Base-by-base conservation (phyloP, 2,888 invertebrate species). In the Thymelicus sylvestris region DNA sequence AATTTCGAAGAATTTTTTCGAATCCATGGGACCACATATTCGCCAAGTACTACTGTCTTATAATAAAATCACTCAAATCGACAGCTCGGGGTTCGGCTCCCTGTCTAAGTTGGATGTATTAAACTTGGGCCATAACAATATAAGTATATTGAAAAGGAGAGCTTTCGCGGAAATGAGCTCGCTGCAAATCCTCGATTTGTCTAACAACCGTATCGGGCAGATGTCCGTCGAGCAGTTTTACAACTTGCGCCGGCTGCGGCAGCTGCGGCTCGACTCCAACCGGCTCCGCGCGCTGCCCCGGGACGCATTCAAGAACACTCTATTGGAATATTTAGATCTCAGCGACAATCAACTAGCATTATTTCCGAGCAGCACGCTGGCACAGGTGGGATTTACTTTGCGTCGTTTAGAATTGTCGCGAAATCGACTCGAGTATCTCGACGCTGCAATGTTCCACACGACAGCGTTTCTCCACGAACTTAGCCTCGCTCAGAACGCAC, bases 381-480 rank as follows among this genome's bases (percentile, higher is more conserved):
- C 95, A 2, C 96, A 96, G 81, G 95, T 97, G 1, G 97, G 97
- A 1, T 95, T 96, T 78, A 97, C 97, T 0, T 84, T 97, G 76
- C 93, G 97, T 38, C 95, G 96, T 78, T 94, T 98, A 62, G 96
- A 97, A 80, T 92, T 98, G 79, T 95, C 96, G 0, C 93, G 95
- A 71, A 98, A 98, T 85, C 95, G 95, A 57, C 94, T 98, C 60
- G 97, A 97, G 81, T 97, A 97, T 81, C 91, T 98, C 65, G 97
- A 98, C 82, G 96, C 96, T 62, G 97, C 96, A 48, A 96, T 97
- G 89, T 97, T 97, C 78, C 96, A 82, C 59, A 78, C 84, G 0
- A 85, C 96, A 31, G 95, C 97, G 10, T 96, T 96, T 80, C 88
- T 98, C 38, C 95, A 96, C 65, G 95, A 96, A 75, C 91, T 98